Base-by-base conservation (phyloP, 2,888 invertebrate genomes). In the Encarsia formosa region DNA sequence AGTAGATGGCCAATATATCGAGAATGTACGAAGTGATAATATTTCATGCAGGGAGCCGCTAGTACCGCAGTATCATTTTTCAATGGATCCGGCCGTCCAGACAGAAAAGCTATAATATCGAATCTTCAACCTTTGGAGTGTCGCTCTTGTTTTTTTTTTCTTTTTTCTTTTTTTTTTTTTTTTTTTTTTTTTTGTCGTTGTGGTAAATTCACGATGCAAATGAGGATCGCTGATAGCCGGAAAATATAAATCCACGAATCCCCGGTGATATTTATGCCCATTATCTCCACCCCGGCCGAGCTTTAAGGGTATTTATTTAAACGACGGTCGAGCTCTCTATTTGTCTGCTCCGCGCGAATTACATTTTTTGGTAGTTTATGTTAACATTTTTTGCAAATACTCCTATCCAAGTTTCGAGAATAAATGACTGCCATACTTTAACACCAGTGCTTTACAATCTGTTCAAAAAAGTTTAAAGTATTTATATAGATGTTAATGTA, bases 191-290 rank as follows among this genome's bases (percentile, higher is more conserved):
- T 15, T 23, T 13, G 11, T 32, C n/a, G 11, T 5, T 61, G 58
- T 61, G 57, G 60, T 70, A 71, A 70, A 71, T 71, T 70, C 65
- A 57, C 63, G 56, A 70, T 71, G 70, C 70, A 71, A 72, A 71
- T 70, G 67, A 69, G n/a, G 68, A 68, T 66, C 55, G 60, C 65
- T 63, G 71, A 71, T 69, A 69, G 63, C 65, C 15, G 16, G 61
- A 62, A 68, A 68, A 67, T 71, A 70, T 72, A 71, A 70, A 71
- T 71, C 65, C 65, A 59, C 66, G 66, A 70, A 66, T 67, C 62
- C 63, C 54, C 23, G 56, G 13, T 63, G 61, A 67, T 70, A 71
- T 70, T 71, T 71, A 71, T 71, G 67, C 63, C 65, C 61, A 65
- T 69, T 70, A 70, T 69, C 68, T 64, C 61, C 32, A 23, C 22